Evolutionary conservation across 1,140 invertebrate genomes (phyloP), one percentile per base, ranked within the genome.

Genomic region (Schlechtendalia chinensis): DNA sequence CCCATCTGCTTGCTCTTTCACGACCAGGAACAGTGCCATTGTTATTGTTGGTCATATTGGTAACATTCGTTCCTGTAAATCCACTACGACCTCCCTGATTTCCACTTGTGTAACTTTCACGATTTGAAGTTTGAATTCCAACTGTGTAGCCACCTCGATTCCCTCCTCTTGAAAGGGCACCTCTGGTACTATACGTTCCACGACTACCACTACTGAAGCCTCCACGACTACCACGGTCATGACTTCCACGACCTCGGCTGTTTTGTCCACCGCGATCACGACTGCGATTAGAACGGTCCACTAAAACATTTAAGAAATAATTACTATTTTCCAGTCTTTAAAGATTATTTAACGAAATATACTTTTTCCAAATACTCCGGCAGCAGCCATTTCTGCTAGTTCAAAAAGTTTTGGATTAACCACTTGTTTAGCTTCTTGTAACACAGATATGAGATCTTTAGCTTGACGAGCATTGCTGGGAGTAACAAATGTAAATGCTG

Each of bases 401-500:
- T 92, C 91, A 81, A 89, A 85, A 8, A 93, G 84, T 83, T 91
- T 91, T 0, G 91, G 91, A 86, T 92, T 91, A 39, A 95, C 90
- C 3, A 95, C 92, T 89, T 98, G 97, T 85, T 98, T 98, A 4
- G 97, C 96, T 88, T 98, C 97, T 84, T 92, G 92, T 67, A 98
- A 87, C 24, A 98, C 96, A 81, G 94, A 90, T 32, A 98, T 92
- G 82, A 99, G 88, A 86, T 98, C 96, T 83, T 90, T 91, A 0
- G 96, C 96, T 87, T 98, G 97, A 82, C 95, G 95, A 19, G 91
- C 91, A 87, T 99, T 98, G 81, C 90, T 91, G 56, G 92, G 91
- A 1, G 98, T 99, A 86, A 99, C 99, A 87, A 99, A 97, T 19
- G 98, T 99, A 87, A 99, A 99, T 0, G 98, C 97, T 1, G 97